Conservation (phyloP, 2,888 invertebrate species). For the Zaprionus lineosus region DNA sequence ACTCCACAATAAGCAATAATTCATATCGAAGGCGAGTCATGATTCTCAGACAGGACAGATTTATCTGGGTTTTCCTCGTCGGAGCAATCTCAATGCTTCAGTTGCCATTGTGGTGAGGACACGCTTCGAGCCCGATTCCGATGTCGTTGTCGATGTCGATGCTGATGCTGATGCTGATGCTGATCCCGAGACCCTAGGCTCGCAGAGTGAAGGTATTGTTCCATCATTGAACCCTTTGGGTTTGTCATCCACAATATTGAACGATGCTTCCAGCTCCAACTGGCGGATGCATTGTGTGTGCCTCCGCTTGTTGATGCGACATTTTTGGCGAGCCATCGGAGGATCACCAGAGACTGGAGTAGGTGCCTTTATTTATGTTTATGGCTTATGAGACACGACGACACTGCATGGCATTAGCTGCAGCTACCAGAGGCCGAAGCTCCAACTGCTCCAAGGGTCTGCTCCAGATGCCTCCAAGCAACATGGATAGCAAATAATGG, state of each 20-base stretch:
- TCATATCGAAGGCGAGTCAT: slow-evolving; percentile 15
- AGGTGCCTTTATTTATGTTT: slow-evolving; percentile 81
- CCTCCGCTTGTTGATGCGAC: slow-evolving; percentile 30
- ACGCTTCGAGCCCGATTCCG: not conserved
- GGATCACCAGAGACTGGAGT: slow-evolving; percentile 19
- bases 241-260: slow-evolving; percentile 48
- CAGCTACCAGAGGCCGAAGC: slow-evolving; percentile 13
- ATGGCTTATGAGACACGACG: slow-evolving; percentile 74
- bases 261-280: slow-evolving; percentile 9
- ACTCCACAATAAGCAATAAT: slow-evolving; percentile 12
- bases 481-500: slow-evolving; percentile 62
- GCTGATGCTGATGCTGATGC: not conserved
- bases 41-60: slow-evolving; percentile 20
- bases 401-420: slow-evolving; percentile 77
- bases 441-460: not conserved
- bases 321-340: slow-evolving; percentile 47
- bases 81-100: not conserved
- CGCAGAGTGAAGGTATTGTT: slow-evolving; percentile 31
- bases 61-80: slow-evolving; percentile 10
- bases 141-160: too few relatives aligned
- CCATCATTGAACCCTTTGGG: slow-evolving; percentile 37
- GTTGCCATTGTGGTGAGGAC: slow-evolving; percentile 17
- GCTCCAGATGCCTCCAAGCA: slow-evolving; percentile 1
- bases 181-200: not conserved
- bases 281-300: slow-evolving; percentile 7